Evolutionary conservation across 1,140 invertebrate species (phyloP), one percentile per base, ranked within the genome.

Genomic region (Habropoda laboriosa): DNA sequence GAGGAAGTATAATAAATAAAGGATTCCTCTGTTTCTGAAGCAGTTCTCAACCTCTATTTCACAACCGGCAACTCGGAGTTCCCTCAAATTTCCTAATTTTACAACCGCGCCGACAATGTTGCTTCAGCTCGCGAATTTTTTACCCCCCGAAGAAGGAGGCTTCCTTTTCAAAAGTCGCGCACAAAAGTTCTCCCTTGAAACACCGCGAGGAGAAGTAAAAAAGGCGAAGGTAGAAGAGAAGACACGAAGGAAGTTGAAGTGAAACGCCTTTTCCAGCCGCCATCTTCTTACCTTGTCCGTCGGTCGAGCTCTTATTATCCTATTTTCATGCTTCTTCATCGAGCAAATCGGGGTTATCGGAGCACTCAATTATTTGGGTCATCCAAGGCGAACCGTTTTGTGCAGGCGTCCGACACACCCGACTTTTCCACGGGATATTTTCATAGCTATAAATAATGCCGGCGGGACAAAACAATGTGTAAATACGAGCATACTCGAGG

Each of bases 291-390:
- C 40, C 32, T 51, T 55, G 40, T 51, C 55, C 38, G 21, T 40
- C 30, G 24, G 35, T 6, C 47, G 60, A 16, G 81, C 35, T 79
- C 60, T 82, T 75, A 75, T 78, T 71, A 77, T 79, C 58, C 71
- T 63, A 79, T 75, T 85, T 74, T 55, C 79, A 71, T 67, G 71
- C 47, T 75, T 67, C 74, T 81, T 85, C 68, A 85, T 84, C 70
- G 73, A 38, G 30, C 16, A 58, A 79, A 85, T 86, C 80, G 75
- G 42, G 75, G 75, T 82, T 86, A 85, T 79, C 71, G 30, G 71
- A 57, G 58, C 58, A 71, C 80, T 86, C 71, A 75, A 87, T 81
- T 87, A 86, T 86, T 79, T 80, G 67, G 79, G 74, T 79, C 73
- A 74, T 76, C 57, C 67, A 24, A 12, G 51, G 40, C 55, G 42